These are phyloP conservation scores for Scyliorhinus canicula DNA, from an alignment of 2,797 vertebrate species.

Conservation along the genomic window DNA sequence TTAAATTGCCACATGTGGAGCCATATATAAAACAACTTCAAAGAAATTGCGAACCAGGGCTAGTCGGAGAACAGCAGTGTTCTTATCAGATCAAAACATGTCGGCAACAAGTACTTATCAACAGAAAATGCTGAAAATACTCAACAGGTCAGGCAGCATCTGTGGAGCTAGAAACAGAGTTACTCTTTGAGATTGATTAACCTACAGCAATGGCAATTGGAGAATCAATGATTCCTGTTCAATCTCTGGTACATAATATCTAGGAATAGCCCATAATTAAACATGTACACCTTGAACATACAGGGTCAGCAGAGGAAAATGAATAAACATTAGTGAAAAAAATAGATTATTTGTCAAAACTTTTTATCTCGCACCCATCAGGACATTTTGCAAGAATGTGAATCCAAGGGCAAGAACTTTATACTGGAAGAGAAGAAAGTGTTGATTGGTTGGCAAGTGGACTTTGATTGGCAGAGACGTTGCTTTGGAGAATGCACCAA, in stretches of 20 bases:
- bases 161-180: neutral
- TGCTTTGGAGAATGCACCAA: too few relatives aligned
- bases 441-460: too few relatives aligned
- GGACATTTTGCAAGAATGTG: too few relatives aligned
- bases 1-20: neutral
- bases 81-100: neutral
- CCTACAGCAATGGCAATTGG: neutral
- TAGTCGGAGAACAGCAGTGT: neutral
- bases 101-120: neutral
- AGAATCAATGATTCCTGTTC: neutral
- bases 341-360: neutral
- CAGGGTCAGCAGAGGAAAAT: neutral
- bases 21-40: neutral
- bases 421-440: too few relatives aligned
- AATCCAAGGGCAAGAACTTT: too few relatives aligned
- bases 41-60: neutral
- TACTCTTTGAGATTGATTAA: neutral
- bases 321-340: neutral
- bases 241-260: neutral
- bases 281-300: rapidly evolving
- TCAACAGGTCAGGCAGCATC: neutral
- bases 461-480: too few relatives aligned
- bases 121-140: neutral
- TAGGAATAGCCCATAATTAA: neutral
- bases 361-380: too few relatives aligned